Conservation (phyloP, 2,113 vertebrate genomes). For the Menidia beryllina region DNA sequence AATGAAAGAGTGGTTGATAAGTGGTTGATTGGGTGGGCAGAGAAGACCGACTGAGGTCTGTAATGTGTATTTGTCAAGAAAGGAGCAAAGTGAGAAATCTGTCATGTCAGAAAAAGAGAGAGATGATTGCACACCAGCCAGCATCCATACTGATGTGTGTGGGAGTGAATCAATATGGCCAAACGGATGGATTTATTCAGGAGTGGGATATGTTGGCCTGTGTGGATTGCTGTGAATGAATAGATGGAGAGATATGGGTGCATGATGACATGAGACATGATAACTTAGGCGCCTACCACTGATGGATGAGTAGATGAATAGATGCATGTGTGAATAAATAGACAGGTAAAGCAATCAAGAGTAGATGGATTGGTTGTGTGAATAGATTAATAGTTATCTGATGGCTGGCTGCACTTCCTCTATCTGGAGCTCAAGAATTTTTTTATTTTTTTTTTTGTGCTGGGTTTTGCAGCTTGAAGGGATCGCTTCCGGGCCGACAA, state of each 20-base stretch:
- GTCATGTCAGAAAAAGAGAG: slow-evolving; percentile 46
- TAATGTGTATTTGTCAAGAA: slow-evolving; percentile 47
- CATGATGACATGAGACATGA: slow-evolving; percentile 18
- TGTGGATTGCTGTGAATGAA: slow-evolving; percentile 26
- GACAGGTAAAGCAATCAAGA: slow-evolving; percentile 1
- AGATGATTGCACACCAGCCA: slow-evolving; percentile 50
- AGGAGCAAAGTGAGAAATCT: slow-evolving; percentile 52
- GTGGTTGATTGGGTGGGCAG: slow-evolving; percentile 49
- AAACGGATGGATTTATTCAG: slow-evolving; percentile 38
- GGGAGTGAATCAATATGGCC: slow-evolving; percentile 15
- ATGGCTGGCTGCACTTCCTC: background rate
- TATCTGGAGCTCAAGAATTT: background rate
- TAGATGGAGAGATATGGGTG: slow-evolving; percentile 34
- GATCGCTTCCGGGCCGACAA: background rate
- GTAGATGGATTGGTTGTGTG: slow-evolving; percentile 20
- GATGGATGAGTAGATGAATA: slow-evolving; percentile 40
- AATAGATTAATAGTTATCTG: slow-evolving; percentile 13
- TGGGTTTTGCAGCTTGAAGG: background rate
- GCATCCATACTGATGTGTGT: slow-evolving; percentile 36
- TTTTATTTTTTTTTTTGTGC: no score
- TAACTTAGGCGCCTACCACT: slow-evolving; percentile 16
- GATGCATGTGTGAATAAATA: slow-evolving; percentile 44
- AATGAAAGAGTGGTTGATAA: slow-evolving; percentile 39
- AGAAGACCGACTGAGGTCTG: slow-evolving; percentile 35
- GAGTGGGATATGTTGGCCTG: slow-evolving; percentile 35